Evolutionary conservation across 2,888 invertebrate species (phyloP).

Genomic region (Drosophila pegasa): DNA sequence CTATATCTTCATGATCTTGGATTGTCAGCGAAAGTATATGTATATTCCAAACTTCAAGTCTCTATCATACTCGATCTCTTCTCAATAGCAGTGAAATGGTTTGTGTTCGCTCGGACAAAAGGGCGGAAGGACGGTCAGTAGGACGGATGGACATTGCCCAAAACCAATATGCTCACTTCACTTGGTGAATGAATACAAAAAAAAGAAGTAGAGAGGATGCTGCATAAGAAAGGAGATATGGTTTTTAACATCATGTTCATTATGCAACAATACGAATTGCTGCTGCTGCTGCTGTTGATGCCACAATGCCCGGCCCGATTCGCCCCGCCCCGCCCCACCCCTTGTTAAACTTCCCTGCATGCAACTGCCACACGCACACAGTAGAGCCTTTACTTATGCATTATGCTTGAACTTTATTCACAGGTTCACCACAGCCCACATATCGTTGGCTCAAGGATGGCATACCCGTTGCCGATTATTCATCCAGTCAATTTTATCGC

Average conservation of each 20-base stretch:
- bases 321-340: no score
- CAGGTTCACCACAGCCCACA: slow-evolving; percentile 92
- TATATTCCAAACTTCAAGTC: no score
- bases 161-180: no score
- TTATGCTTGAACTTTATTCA: slow-evolving; percentile 35
- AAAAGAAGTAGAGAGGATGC: background rate
- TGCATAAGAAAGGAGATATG: slow-evolving; percentile 28
- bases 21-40: no score
- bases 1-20: no score
- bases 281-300: slow-evolving; percentile 14
- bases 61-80: no score
- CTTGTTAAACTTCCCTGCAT: background rate
- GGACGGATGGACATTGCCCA: no score
- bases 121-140: no score
- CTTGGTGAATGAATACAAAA: no score
- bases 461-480: slow-evolving; percentile 91
- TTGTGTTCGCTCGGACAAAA: no score
- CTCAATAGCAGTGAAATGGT: no score
- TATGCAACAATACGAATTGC: slow-evolving; percentile 56
- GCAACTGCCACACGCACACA: background rate
- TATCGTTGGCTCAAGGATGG: slow-evolving; percentile 97
- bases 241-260: slow-evolving; percentile 53
- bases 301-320: background rate
- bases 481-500: slow-evolving; percentile 92
- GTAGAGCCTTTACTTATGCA: slow-evolving; percentile 2